Base-by-base conservation (phyloP, 2,797 vertebrate genomes). In the Manis pentadactyla region DNA sequence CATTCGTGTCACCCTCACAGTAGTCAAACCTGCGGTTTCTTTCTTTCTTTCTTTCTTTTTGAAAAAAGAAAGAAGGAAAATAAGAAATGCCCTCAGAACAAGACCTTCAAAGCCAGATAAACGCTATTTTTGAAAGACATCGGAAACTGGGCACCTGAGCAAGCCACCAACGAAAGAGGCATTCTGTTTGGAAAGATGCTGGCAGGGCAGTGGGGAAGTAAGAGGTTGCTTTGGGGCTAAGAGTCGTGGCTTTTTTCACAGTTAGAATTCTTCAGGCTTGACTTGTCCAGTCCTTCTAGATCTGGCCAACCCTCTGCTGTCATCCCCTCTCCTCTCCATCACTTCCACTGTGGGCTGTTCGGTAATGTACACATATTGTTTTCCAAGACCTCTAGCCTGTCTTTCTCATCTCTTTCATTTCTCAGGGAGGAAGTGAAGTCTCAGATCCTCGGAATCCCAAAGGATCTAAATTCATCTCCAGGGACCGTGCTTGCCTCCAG, bases 21-120 rank as follows among this genome's bases (percentile, higher is more conserved):
- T 4, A 23, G 90, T 90, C 96, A 86, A 91, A 96, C 97, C 87
- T 74, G 94, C 95, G 49, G 8, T 1, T 23, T 59, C 37, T 68
- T 92, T 73, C 4, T 27, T 42, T 25, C 64, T 85, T 96, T 93
- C 92, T 96, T 94, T 96, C 90, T 92, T 98, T 97, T 59, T 73
- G 5, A 87, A 71, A 94, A 77, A 94, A 97, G 90, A 95, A 97
- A 97, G 94, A 92, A 94, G 89, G 97, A 96, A 98, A 97, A 97
- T 96, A 97, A 97, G 96, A 97, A 91, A 95, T 12, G 25, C 86
- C 97, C 92, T 93, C 89, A 49, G 94, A 97, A 94, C 7, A 51
- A 97, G 95, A 91, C 97, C 96, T 89, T 92, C 95, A 77, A 37
- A 97, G 85, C 31, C 79, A 81, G 59, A 88, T 57, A 95, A 97